Evolutionary conservation across 1,140 invertebrate genomes (phyloP).

Genomic region (Drosophila chauvacae): DNA sequence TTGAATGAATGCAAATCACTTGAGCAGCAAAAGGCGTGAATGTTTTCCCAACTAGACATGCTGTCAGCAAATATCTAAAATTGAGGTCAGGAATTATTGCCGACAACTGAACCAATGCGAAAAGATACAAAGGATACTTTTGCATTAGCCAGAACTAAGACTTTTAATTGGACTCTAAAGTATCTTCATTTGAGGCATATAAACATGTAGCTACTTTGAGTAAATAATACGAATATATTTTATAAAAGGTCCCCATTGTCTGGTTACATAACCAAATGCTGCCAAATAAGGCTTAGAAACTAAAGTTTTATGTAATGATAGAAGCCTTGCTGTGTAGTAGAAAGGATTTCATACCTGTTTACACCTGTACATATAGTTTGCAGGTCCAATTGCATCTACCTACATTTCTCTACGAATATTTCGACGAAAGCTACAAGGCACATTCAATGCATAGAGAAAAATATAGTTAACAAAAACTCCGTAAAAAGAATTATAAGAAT

Average conservation of each 20-base stretch:
- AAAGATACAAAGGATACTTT: neutral
- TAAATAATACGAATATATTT: neutral
- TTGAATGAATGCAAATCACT: conserved; percentile 21
- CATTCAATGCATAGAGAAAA: neutral
- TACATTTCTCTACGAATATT: conserved; percentile 30
- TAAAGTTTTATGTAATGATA: neutral
- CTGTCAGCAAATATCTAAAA: neutral
- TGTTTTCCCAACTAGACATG: neutral
- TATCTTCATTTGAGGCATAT: neutral
- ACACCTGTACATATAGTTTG: conserved; percentile 13
- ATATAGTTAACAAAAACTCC: too few relatives aligned
- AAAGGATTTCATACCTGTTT: conserved; percentile 14
- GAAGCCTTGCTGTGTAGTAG: neutral
- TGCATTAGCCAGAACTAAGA: neutral
- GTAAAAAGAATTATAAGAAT: too few relatives aligned
- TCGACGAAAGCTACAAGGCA: neutral
- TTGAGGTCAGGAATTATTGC: conserved; percentile 5
- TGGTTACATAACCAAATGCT: neutral
- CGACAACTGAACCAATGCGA: neutral
- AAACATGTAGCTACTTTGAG: neutral
- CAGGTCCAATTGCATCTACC: conserved; percentile 43
- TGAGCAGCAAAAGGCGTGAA: conserved; percentile 37
- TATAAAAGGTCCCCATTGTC: neutral
- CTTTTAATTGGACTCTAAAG: neutral
- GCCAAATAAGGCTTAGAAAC: neutral